Base-by-base conservation (phyloP, 2,888 invertebrate species). In the Molorchus minor region DNA sequence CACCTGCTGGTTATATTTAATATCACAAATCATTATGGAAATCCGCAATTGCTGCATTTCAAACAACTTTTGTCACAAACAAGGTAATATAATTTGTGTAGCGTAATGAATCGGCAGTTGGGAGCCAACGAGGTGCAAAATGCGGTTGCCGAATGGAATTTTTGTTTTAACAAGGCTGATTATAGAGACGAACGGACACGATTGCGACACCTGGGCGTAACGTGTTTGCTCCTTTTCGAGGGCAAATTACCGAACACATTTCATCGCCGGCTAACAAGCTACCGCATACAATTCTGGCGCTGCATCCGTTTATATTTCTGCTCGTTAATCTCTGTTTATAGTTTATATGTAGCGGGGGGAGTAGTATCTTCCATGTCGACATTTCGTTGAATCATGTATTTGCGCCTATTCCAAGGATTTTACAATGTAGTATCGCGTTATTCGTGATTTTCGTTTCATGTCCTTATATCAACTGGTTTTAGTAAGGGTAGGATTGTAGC, bases 141-240 rank as follows among this genome's bases (percentile, higher is more conserved):
- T 47, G 57, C 61, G 53, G 44, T 64, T 55, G 60, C 38, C 10
- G 25, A 38, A 38, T 5, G 21, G 36, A 49, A 25, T 65, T 69
- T 66, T 67, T 65, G 65, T 66, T 61, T 63, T 69, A 69, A 69
- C 69, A 66, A 69, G 69, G 51, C 52, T 61, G 57, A 64, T 69
- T 69, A 67, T 62, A 54, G 61, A 55, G 49, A 62, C 60, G 58
- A 61, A 43, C 51, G 41, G 57, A 58, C 62, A 61, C 64, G 58
- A 62, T 66, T 61, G 36, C 49, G 21, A 36, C 40, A 49, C 25
- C 49, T 49, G 38, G 38, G 38, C 21, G 49, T 49, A 49, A 49
- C 36, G 12, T 47, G 21, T 36, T 47, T 36, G 38, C 25, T 36
- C 49, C 49, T 49, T 40, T 49, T 38, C 25, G 38, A 57, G 40